phyloP scores from a whole-genome alignment of 2,888 invertebrate genomes.

The Scaptomyza flava region DNA sequence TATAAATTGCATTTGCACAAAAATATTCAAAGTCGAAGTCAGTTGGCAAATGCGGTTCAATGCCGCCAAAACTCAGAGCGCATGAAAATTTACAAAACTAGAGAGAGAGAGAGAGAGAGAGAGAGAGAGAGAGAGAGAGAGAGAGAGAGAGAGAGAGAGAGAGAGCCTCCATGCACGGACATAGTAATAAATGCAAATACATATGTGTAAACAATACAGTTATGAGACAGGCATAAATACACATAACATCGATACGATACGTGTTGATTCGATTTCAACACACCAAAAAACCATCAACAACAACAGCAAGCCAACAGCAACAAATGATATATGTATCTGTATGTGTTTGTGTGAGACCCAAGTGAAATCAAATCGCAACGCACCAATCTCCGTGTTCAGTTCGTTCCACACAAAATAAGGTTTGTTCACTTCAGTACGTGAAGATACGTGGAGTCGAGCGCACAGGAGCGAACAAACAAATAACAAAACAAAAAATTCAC shows the following conservation, averaged over 20 bases:
- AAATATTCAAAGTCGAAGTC: constrained; percentile 64
- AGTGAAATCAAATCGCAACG: constrained; percentile 55
- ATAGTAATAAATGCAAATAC: constrained; percentile 7
- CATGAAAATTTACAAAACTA: not conserved
- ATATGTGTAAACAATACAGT: constrained; percentile 48
- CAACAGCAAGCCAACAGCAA: not conserved
- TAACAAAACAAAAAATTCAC: constrained; percentile 1
- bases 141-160: not conserved
- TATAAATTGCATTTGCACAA: constrained; percentile 51
- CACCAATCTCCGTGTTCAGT: constrained; percentile 39
- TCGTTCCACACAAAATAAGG: constrained; percentile 54
- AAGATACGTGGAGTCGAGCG: constrained; percentile 65
- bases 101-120: not conserved
- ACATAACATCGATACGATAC: constrained; percentile 60
- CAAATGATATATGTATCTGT: too few species aligned
- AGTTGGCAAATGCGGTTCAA: constrained; percentile 54
- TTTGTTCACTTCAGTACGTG: constrained; percentile 69
- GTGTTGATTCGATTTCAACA: constrained; percentile 74
- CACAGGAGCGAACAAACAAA: constrained; percentile 57
- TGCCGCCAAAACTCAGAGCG: constrained; percentile 31
- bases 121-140: constrained; percentile 1
- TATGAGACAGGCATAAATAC: constrained; percentile 39
- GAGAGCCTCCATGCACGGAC: constrained; percentile 1
- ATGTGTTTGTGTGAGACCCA: constrained; percentile 15
- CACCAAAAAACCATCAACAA: constrained; percentile 7